These are phyloP conservation scores for Perodicticus potto DNA, from an alignment of 2,797 vertebrate genomes.

Conservation along the genomic window DNA sequence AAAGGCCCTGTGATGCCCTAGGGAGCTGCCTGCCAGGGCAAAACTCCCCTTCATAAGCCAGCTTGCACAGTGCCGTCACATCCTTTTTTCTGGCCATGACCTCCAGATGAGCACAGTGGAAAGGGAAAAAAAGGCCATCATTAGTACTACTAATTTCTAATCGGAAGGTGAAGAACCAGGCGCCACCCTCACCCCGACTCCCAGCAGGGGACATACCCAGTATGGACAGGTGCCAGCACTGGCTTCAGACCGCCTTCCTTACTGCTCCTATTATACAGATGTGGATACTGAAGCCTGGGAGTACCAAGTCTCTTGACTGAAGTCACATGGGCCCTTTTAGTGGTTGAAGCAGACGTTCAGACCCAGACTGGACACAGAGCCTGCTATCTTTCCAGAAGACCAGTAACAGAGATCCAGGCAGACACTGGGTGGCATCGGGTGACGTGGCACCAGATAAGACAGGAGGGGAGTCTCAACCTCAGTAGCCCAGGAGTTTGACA, in stretches of 20 bases:
- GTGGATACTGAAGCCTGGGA: not conserved
- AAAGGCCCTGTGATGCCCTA: not conserved
- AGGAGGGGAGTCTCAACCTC: not conserved
- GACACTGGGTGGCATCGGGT: not conserved
- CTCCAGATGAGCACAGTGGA: not conserved
- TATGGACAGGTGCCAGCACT: not conserved
- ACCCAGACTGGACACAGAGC: not conserved
- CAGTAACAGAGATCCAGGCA: rapidly evolving
- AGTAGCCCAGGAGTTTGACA: not conserved
- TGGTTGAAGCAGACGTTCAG: not conserved
- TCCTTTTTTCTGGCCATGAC: not conserved
- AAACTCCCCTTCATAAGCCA: not conserved
- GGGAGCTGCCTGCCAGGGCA: not conserved
- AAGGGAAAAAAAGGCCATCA: not conserved
- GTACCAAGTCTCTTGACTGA: not conserved
- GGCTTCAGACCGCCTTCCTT: not conserved
- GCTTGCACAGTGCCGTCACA: rapidly evolving
- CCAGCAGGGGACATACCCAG: not conserved
- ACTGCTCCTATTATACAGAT: not conserved
- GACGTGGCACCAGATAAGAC: not conserved
- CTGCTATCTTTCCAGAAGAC: rapidly evolving
- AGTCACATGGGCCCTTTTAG: not conserved
- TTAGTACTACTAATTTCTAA: rapidly evolving
- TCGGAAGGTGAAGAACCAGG: not conserved
- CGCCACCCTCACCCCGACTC: rapidly evolving